Base-by-base conservation (phyloP, 2,113 vertebrate genomes). In the Phrynosoma blainvillii region DNA sequence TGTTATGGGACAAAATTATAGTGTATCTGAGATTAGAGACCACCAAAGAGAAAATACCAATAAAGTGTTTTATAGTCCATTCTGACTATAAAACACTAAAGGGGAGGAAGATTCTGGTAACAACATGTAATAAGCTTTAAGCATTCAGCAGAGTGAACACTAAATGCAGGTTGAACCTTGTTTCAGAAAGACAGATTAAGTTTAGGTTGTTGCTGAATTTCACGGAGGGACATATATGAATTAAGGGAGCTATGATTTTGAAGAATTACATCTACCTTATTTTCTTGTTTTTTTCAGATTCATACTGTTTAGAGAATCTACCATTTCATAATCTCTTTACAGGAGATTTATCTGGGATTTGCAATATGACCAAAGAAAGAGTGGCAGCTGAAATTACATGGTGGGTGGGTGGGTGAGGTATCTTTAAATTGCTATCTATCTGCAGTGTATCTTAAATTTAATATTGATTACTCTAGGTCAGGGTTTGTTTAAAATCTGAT, bases 261-360 rank as follows among this genome's bases (percentile, higher is more conserved):
- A 54, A 82, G 16, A 81, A 12, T 65, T 88, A 77, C 3, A 32
- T 10, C 73, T 83, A 83, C 86, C 87, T 92, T 10, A 52, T 20
- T 91, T 89, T 76, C 83, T 86, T 80, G 59, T 80, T n/a, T 83
- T 42, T 87, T 66, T 36, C 0, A 70, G 56, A 79, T 82, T 82
- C 27, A 0, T 1, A 0, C 8, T 0, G 5, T 40, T 82, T 4
- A 73, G 85, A 73, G 78, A 90, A 71, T 16, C 87, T 21, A 21
- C 70, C 27, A 1, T 73, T 21, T 42, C 81, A 8, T 87, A 88
- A 93, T 88, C 92, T 91, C 86, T 90, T 92, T 82, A 82, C 47
- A 18, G 89, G 36, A 88, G 93, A 82, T 89, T 93, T 79, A 85
- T 75, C 0, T 82, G 87, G 66, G 93, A 93, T 93, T 94, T 92